Base-by-base conservation (phyloP, 2,113 vertebrate genomes). In the Alligator sinensis region DNA sequence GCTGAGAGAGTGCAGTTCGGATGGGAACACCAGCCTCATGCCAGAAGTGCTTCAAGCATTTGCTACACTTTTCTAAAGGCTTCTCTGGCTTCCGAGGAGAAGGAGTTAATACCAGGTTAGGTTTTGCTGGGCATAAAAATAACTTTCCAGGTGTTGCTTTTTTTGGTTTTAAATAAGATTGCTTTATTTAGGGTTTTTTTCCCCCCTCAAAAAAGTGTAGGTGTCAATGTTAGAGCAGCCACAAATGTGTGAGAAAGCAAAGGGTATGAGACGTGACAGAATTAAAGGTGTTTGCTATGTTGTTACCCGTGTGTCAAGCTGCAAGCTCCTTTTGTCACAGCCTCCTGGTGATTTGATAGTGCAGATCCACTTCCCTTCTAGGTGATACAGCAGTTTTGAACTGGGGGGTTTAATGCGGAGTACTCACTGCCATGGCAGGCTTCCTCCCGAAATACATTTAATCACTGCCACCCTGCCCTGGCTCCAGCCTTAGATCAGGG, bases 241-340 rank as follows among this genome's bases (percentile, higher is more conserved):
- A 96, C 87, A 94, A 98, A 98, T 66, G 98, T 98, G 98, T 98
- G 98, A 98, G 98, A 98, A 98, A 98, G 97, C 96, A 98, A 98
- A 98, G 98, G 98, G 98, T 98, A 98, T 98, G 98, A 98, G 98
- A 98, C 98, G 95, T 98, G 98, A 98, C 98, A 99, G 98, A 98
- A 98, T 98, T 98, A 97, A 99, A 99, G 98, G 98, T 99, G 98
- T 99, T 98, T 98, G 97, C 97, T 97, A 97, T 97, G 97, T 98
- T 98, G 98, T 97, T 98, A 98, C 97, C 98, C 97, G 97, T 98
- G 98, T 97, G 98, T 98, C 97, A 98, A 98, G 97, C 97, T 97
- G 97, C 97, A 95, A 96, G 98, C 96, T 97, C 97, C 97, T 97
- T 97, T 98, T 98, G 98, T 98, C 98, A 94, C 97, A 97, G 97